Base-by-base conservation (phyloP, 2,888 invertebrate genomes). In the Eupeodes luniger region DNA sequence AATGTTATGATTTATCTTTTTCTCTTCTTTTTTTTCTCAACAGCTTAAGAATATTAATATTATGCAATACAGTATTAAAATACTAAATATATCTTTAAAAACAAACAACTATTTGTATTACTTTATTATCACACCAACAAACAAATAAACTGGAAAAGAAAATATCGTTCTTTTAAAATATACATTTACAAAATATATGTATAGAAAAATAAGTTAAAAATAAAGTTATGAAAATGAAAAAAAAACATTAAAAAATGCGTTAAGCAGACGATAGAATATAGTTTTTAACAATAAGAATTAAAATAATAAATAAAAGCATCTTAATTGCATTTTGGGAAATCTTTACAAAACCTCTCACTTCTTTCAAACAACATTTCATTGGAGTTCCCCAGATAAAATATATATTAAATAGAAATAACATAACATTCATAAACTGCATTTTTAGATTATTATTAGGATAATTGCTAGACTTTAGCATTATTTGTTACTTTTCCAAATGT, bases 11-110 rank as follows among this genome's bases (percentile, higher is more conserved):
- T 78, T 77, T 88, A 53, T 85, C 61, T 88, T 85, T 81, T 85
- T 87, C 74, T 84, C 80, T 86, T 83, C 78, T 87, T 81, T 88
- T 88, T 81, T 88, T 88, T 74, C 82, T 74, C 87, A 84, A 87
- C 88, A 88, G 88, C 88, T 88, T 88, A 74, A 80, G 66, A 84
- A 70, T 82, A 79, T 59, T 82, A 80, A 66, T 72, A 5, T 14
- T 66, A 27, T 66, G 77, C 57, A 81, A 40, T 55, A 81, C 57
- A 82, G 61, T 74, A 82, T 78, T 69, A 34, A 57, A 84, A 81
- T 74, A 62, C 74, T 62, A 11, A 66, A 76, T 61, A 79, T 67
- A 80, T 80, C 70, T 67, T 72, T 44, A 67, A 66, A 51, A 64
- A 79, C 27, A 44, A 75, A 77, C 44, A 77, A 76, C 51, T 62